These are phyloP conservation scores for Phyllotreta striolata DNA, from an alignment of 2,888 invertebrate species.

Conservation along the genomic window DNA sequence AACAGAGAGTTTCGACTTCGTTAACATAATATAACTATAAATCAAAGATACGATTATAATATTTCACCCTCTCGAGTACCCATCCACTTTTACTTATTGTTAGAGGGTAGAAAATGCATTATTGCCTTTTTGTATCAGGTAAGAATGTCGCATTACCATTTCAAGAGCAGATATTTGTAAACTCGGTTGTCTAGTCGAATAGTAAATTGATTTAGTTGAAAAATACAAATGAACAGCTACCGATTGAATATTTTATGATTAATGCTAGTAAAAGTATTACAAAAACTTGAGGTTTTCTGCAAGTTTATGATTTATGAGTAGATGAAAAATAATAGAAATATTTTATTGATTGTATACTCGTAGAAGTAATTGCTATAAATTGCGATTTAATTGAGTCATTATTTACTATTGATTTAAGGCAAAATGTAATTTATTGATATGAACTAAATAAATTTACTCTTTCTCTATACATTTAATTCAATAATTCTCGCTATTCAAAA, in stretches of 20 bases:
- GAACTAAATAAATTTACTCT: no score
- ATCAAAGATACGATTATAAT: slow-evolving; percentile 29
- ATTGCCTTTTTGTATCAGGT: slow-evolving; percentile 36
- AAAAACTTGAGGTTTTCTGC: no score
- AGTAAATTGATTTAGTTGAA: slow-evolving; percentile 27
- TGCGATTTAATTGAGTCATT: no score
- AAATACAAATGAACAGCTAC: slow-evolving; percentile 7
- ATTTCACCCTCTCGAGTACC: slow-evolving; percentile 32
- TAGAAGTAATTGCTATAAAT: no score
- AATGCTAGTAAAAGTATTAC: no score
- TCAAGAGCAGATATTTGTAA: slow-evolving; percentile 31
- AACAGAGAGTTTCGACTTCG: slow-evolving; percentile 28
- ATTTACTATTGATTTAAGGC: no score
- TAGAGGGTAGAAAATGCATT: slow-evolving; percentile 30
- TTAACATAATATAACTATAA: slow-evolving; percentile 35
- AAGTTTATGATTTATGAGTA: no score
- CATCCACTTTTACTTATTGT: slow-evolving; percentile 34
- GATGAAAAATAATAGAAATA: no score
- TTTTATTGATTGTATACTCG: no score
- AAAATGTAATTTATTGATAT: no score
- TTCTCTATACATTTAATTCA: no score
- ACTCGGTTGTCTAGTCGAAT: slow-evolving; percentile 20
- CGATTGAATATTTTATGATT: slow-evolving; percentile 15
- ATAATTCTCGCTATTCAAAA: no score
- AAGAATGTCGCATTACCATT: slow-evolving; percentile 32